These are phyloP conservation scores for Protomyctophum bolini DNA, from an alignment of 2,113 vertebrate genomes.

Conservation along the genomic window DNA sequence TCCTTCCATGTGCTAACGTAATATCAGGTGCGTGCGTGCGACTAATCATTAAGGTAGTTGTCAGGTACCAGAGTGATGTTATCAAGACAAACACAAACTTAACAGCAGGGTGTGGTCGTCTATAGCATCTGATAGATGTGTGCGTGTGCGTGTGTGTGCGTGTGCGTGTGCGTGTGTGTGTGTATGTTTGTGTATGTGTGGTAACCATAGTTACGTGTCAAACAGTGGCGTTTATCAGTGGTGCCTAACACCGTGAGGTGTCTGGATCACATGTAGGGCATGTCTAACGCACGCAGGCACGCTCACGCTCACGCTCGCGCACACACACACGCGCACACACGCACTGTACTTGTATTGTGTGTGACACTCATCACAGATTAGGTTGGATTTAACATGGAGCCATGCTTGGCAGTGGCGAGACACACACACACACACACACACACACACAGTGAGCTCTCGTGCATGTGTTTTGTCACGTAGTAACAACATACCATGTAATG, in stretches of 20 bases:
- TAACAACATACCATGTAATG: no score
- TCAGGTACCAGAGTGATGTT: conserved; percentile 40
- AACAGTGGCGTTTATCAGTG: conserved; percentile 51
- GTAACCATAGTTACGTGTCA: conserved; percentile 50
- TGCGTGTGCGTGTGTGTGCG: conserved; percentile 6
- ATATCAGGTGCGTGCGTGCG: conserved; percentile 13
- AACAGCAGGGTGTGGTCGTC: conserved; percentile 34
- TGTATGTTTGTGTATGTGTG: neutral
- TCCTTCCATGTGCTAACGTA: neutral
- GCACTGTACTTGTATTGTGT: conserved; percentile 27
- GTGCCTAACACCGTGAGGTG: conserved; percentile 42
- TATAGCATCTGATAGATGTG: neutral
- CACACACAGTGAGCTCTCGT: neutral
- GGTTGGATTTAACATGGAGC: conserved; percentile 60
- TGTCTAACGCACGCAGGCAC: neutral
- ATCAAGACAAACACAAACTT: conserved; percentile 34
- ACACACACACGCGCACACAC: conserved; percentile 5
- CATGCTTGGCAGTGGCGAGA: conserved; percentile 38
- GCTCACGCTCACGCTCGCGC: conserved; percentile 5
- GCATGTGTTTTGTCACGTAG: conserved; percentile 20
- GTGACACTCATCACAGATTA: conserved; percentile 64
- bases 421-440: conserved; percentile 18
- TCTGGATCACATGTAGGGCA: conserved; percentile 13
- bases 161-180: neutral
- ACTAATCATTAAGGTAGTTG: conserved; percentile 28